Base-by-base conservation (phyloP, 2,797 vertebrate species). In the Chelmon rostratus region DNA sequence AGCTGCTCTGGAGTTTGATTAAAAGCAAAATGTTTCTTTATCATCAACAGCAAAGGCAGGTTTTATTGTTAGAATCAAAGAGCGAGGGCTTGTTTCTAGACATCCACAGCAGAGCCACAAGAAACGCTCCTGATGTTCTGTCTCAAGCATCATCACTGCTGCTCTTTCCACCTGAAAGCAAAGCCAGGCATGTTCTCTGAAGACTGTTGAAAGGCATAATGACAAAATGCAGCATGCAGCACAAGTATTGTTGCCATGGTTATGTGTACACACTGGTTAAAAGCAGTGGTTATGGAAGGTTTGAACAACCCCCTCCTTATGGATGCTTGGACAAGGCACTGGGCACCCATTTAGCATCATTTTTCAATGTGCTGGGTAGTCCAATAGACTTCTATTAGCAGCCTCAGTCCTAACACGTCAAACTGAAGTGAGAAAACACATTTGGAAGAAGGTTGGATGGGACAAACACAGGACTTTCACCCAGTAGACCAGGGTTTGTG, bases 171-270 rank as follows among this genome's bases (percentile, higher is more conserved):
- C 47, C 68, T 77, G 28, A 81, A 63, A 81, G 83, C 61, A 52
- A 31, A 66, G 47, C 40, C 50, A 28, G 68, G 8, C 50, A 44
- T 71, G 59, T 64, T 70, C 59, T 57, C 25, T 42, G 42, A 31
- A 40, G 71, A 67, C 16, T 52, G 70, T 16, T 62, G 40, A 73
- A 64, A 83, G 72, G 40, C 31, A 56, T 42, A 49, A 66, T 19
- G 67, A 68, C 11, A 16, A 52, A 68, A 44, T 65, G 42, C 58
- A 72, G 71, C 52, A 52, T 59, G 79, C 57, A 38, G 68, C 50
- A 23, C n/a, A 42, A 56, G 47, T 4, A 40, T 15, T 63, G 84
- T 86, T 86, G 67, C 86, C 46, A 72, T 75, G 69, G 86, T 78
- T 61, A 84, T 81, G 66, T 50, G 38, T 69, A 54, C 70, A 67